These are phyloP conservation scores for Porites lutea DNA, from an alignment of 64 coral and sea anemone species.

Conservation along the genomic window DNA sequence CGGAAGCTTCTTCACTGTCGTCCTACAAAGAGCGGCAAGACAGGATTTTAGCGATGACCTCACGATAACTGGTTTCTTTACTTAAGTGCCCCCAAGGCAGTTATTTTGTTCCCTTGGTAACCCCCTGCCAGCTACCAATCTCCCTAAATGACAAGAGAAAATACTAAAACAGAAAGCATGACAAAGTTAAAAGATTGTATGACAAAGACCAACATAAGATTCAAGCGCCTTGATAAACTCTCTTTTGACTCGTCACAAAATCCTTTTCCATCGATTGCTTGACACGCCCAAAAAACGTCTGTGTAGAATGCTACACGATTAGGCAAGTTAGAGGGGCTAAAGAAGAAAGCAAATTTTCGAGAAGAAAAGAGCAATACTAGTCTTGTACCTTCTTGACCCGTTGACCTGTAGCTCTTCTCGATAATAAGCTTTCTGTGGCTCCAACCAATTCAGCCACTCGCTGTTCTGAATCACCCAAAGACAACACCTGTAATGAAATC, in stretches of 20 bases:
- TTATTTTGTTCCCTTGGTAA: too few relatives aligned
- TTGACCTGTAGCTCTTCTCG: conserved; percentile 54
- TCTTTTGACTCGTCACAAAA: not conserved
- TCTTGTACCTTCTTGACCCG: conserved; percentile 67
- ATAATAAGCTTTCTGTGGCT: conserved; percentile 66
- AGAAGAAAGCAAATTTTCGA: not conserved
- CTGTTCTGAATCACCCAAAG: conserved; percentile 59
- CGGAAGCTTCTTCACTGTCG: conserved; percentile 23
- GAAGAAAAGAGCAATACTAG: not conserved
- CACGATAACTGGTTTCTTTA: not conserved
- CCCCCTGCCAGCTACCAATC: too few relatives aligned
- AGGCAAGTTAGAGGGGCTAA: too few relatives aligned
- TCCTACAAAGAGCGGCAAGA: not conserved
- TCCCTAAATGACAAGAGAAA: too few relatives aligned
- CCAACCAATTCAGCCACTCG: conserved; percentile 74
- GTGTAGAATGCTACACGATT: too few relatives aligned
- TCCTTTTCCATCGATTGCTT: not conserved
- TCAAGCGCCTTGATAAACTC: too few relatives aligned
- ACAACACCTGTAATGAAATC: conserved; percentile 48
- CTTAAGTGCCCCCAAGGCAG: too few relatives aligned
- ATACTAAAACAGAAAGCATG: not conserved
- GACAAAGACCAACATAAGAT: too few relatives aligned
- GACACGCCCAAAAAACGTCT: not conserved
- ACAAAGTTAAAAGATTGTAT: not conserved
- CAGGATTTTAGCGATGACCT: not conserved